These are phyloP conservation scores for Lepidocolaptes lacrymiger DNA, from an alignment of 2,797 vertebrate genomes.

Conservation along the genomic window DNA sequence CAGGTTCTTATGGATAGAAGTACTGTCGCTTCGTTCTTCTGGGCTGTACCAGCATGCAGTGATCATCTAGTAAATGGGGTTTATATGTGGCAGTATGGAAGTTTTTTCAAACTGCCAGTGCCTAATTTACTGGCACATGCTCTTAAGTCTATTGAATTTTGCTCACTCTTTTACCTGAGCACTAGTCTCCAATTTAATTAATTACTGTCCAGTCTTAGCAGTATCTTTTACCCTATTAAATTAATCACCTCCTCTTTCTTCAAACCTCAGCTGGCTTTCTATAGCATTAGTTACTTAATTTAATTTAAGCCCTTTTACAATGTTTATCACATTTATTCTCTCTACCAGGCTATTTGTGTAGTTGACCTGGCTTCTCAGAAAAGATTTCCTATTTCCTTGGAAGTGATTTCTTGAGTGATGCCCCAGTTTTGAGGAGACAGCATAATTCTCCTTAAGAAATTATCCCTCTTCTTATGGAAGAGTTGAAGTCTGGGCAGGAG, in stretches of 20 bases:
- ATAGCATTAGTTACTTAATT: slow-evolving; percentile 41
- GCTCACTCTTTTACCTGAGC: slow-evolving; percentile 17
- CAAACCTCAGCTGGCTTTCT: slow-evolving; percentile 35
- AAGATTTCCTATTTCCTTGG: not conserved
- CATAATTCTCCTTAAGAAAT: slow-evolving; percentile 35
- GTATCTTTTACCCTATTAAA: slow-evolving; percentile 43
- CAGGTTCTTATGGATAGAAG: not conserved
- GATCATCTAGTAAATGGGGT: not conserved
- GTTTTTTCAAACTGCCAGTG: not conserved
- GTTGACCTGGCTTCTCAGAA: slow-evolving; percentile 29
- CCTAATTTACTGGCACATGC: slow-evolving; percentile 1
- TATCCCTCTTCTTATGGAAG: not conserved
- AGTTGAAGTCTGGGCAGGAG: not conserved
- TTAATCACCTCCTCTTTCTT: slow-evolving; percentile 29
- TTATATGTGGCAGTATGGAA: not conserved
- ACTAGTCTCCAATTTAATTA: slow-evolving; percentile 52
- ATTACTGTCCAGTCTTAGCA: slow-evolving; percentile 43
- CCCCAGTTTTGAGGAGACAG: slow-evolving; percentile 16
- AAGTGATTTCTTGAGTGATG: slow-evolving; percentile 33
- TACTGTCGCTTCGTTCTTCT: not conserved
- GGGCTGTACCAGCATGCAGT: not conserved
- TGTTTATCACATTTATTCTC: not conserved
- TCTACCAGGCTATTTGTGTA: not conserved
- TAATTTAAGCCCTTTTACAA: slow-evolving; percentile 41
- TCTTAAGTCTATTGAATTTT: slow-evolving; percentile 42